These are phyloP conservation scores for Norana najaformis DNA, from an alignment of 2,888 invertebrate species.

Conservation along the genomic window DNA sequence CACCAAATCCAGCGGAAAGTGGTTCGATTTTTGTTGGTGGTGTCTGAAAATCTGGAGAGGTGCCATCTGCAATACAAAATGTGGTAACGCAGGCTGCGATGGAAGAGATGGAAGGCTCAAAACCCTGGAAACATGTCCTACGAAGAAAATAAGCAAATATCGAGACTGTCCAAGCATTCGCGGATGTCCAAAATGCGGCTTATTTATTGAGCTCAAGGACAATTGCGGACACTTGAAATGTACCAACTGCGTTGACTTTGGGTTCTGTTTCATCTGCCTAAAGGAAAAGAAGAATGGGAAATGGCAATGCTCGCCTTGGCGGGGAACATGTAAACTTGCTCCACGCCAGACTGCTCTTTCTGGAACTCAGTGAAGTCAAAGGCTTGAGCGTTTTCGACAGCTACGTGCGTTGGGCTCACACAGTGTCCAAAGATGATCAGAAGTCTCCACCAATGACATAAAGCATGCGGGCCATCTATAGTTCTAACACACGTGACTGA, in stretches of 20 bases:
- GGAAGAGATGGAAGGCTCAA: background rate
- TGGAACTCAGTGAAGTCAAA: background rate
- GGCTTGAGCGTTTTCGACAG: background rate
- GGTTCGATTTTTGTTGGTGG: conserved; percentile 27
- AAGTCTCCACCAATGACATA: background rate
- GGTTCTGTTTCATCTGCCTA: conserved; percentile 31
- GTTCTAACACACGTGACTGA: background rate
- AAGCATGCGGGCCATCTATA: too few relatives aligned
- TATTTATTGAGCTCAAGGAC: conserved; percentile 23
- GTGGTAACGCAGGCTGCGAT: conserved; percentile 16
- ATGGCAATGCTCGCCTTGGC: background rate
- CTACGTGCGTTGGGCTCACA: background rate
- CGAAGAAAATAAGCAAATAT: background rate
- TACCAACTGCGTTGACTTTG: background rate
- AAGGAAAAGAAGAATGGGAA: background rate
- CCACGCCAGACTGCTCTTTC: conserved; percentile 31
- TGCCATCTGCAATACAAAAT: background rate
- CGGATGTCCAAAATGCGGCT: conserved; percentile 27
- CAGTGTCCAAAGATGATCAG: background rate
- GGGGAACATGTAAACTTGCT: conserved; percentile 8
- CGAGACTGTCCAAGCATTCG: conserved; percentile 28
- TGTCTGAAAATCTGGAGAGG: conserved; percentile 17
- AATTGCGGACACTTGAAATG: conserved; percentile 27
- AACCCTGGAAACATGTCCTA: background rate
- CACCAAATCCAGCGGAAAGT: background rate